Evolutionary conservation across 2,113 vertebrate genomes (phyloP), one percentile per base, ranked within the genome.

Genomic region (Pungitius pungitius): DNA sequence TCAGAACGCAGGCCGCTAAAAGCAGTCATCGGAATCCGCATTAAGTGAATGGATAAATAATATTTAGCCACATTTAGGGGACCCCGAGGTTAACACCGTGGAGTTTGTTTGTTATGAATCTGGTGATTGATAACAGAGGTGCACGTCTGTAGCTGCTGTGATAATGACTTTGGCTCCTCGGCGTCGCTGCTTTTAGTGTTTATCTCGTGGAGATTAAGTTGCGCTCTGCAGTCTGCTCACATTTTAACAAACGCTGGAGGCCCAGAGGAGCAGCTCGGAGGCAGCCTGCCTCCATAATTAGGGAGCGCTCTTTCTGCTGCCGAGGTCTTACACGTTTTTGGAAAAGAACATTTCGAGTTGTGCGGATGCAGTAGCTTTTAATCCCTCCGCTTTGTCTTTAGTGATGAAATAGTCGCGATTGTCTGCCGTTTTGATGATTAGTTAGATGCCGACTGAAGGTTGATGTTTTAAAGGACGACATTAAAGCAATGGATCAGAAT

Each of bases 271-370:
- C 72, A 65, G 54, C 58, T 40, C 39, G 12, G 35, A 13, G 20
- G 37, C 49, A 62, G 80, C 71, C 75, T 66, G 40, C 17, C 57
- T 66, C 81, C 83, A 79, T 85, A 91, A 89, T 86, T 87, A 81
- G 77, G 75, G 43, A 39, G 56, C 47, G 13, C 33, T 71, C 33
- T n/a, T 52, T 58, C 58, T 42, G 11, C 35, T 37, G 18, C 26
- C 27, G 14, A 12, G 3, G 26, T 30, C 80, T 80, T 49, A 73
- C 69, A 27, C 2, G 62, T 66, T 80, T 30, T 26, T 60, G 2
- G 20, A 22, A 65, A 61, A 15, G 35, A 67, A 59, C 56, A 45
- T 69, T 61, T 68, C 14, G 43, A 26, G 67, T 77, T 39, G 9
- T 78, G 65, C 17, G 20, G 17, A 63, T 71, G 47, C 45, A 10